Evolutionary conservation across 2,888 invertebrate species (phyloP), one percentile per base, ranked within the genome.

Genomic region (Leptura quadrifasciata): DNA sequence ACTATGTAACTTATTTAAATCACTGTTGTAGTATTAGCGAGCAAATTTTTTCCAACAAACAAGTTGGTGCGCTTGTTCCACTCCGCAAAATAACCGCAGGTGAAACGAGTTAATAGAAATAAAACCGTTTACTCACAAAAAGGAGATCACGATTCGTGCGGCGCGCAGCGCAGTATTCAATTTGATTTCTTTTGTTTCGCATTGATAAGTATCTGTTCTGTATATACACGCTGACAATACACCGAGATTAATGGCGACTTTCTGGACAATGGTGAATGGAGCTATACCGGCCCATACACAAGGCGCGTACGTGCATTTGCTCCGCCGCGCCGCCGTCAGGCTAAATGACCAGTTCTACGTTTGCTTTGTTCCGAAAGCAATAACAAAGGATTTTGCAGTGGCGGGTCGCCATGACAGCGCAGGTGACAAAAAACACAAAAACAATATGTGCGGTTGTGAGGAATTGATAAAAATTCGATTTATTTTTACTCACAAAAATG

Each of bases 141-240:
- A 80, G 79, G 77, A 78, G 81, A 78, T 81, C 81, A 79, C 80
- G 83, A 80, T 81, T 80, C 79, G 76, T 76, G 81, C 79, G 72
- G 76, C 76, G 80, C 80, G 79, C 80, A 80, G 79, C 81, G 78
- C 77, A 80, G 83, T 84, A 86, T 86, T 85, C 85, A 85, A 85
- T 85, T 85, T 85, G 82, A 85, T 84, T 86, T 85, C 86, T 86
- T 86, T 86, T 86, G 85, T 86, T 85, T 83, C 82, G 79, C 82
- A 82, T 82, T 84, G 86, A 86, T 86, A 86, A 86, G 84, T 85
- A 86, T 86, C 86, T 84, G 83, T 81, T 84, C 81, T 82, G 82
- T 83, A 57, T 69, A 80, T 82, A 80, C 81, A 78, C 81, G 81
- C 85, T 83, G 85, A 85, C 85, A 84, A 84, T 84, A 80, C 80